A percentile compares a stretch with the other conserved stretches of the same genome.
These are phyloP conservation scores for Zaprionus ornatus DNA, from an alignment of 1,140 invertebrate species.

Conservation along the genomic window DNA sequence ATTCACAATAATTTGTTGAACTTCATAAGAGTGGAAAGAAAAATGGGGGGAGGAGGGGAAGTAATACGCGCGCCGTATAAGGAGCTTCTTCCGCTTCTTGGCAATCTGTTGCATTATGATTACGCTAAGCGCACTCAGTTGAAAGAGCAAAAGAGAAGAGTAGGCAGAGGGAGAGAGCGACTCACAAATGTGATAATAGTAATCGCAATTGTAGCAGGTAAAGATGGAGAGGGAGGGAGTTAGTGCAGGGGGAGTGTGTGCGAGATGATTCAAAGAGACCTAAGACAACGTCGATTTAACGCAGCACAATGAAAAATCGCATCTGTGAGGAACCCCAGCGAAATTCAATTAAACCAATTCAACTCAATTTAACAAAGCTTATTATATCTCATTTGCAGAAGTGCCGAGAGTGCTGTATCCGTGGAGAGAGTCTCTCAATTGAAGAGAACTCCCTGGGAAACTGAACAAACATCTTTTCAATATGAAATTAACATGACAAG, in stretches of 20 bases:
- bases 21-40: conserved; percentile 62
- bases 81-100: conserved; percentile 26
- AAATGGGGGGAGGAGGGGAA: conserved; percentile 9
- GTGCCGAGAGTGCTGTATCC: neutral
- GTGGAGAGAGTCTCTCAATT: neutral
- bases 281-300: neutral
- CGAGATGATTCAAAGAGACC: neutral
- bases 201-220: conserved; percentile 26
- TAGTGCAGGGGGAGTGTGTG: neutral
- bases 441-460: neutral
- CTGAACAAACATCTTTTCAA: neutral
- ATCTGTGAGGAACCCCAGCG: neutral
- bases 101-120: conserved; percentile 77
- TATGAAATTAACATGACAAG: too few relatives aligned
- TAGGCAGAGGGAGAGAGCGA: neutral
- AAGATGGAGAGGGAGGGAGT: neutral
- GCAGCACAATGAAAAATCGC: neutral
- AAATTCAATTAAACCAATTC: conserved; percentile 71
- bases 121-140: conserved; percentile 38
- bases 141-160: conserved; percentile 18
- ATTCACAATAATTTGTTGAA: conserved; percentile 82
- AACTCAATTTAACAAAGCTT: conserved; percentile 59
- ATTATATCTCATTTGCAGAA: conserved; percentile 33
- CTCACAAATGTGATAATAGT: conserved; percentile 35
- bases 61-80: neutral